Base-by-base conservation (phyloP, 2,888 invertebrate species). In the Timandra comae region DNA sequence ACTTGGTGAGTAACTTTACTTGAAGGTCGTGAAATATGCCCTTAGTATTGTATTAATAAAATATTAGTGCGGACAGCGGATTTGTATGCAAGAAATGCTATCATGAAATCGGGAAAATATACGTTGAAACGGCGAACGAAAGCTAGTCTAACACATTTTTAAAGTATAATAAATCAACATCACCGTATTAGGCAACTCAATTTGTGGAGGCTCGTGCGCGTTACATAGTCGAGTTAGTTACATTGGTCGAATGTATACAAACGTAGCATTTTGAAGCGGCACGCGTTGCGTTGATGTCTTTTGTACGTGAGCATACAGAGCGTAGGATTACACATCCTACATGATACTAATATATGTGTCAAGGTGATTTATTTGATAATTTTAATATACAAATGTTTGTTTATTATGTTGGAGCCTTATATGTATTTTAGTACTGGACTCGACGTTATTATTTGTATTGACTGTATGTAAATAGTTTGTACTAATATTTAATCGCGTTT, bases 181-280 rank as follows among this genome's bases (percentile, higher is more conserved):
- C 41, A 35, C 50, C 45, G 40, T 59, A 49, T 48, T 55, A 36
- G 55, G 55, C 34, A 29, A 43, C 45, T 37, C 46, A 51, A 58
- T 62, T 55, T 56, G 42, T 40, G 32, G 33, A 37, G 32, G 40
- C 46, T 37, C 44, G 53, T 44, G 46, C 38, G 35, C 30, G 16
- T 43, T 32, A 21, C 36, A 23, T 7, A 6, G 7, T 7, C 9
- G 23, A 24, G 19, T 20, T 6, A 7, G 21, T n/a, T 20, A 26
- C 31, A 19, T 12, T 11, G 9, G 26, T 9, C n/a, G 9, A 7
- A 16, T 19, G 9, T 9, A 19, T 30, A 35, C 23, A 30, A 28
- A 28, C 9, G 21, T 27, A 32, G 13, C 23, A n/a, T n/a, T n/a
- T n/a, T n/a, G n/a, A n/a, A n/a, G 12, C 20, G 13, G 30, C 20